phyloP scores from a whole-genome alignment of 2,113 vertebrate genomes.

The Oophaga pumilio region DNA sequence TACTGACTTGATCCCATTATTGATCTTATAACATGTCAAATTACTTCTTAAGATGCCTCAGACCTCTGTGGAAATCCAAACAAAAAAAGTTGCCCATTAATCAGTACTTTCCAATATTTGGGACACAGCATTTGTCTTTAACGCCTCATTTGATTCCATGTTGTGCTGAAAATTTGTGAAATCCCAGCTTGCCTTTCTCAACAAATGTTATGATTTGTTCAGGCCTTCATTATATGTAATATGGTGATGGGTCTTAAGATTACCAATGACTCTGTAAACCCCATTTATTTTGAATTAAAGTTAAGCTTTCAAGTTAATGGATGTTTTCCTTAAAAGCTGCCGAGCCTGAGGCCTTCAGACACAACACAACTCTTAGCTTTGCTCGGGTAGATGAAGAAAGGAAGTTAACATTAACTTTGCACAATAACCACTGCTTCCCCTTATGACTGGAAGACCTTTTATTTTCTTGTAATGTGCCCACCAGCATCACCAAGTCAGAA shows the following conservation, averaged over 20 bases:
- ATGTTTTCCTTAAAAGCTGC: slow-evolving; percentile 8
- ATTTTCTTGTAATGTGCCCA: slow-evolving; percentile 14
- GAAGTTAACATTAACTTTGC: slow-evolving; percentile 8
- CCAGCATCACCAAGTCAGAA: slow-evolving; percentile 24
- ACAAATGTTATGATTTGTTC: background rate
- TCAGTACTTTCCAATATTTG: background rate
- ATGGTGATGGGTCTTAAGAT: background rate
- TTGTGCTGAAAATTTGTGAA: background rate
- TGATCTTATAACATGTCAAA: background rate
- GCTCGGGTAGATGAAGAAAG: background rate
- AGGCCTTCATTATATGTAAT: background rate
- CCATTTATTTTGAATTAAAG: background rate
- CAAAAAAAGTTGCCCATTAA: background rate
- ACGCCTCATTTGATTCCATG: background rate
- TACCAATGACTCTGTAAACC: background rate
- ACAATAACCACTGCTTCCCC: background rate
- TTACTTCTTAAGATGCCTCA: background rate
- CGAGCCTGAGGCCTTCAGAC: slow-evolving; percentile 13
- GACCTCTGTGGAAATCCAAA: background rate
- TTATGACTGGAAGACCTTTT: background rate
- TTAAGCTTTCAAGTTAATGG: slow-evolving; percentile 32
- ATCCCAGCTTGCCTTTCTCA: background rate
- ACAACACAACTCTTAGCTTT: slow-evolving; percentile 11
- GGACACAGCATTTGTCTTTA: background rate
- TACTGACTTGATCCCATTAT: background rate